These are phyloP conservation scores for Sebastes elongatus DNA, from an alignment of 2,797 vertebrate species.

Conservation along the genomic window DNA sequence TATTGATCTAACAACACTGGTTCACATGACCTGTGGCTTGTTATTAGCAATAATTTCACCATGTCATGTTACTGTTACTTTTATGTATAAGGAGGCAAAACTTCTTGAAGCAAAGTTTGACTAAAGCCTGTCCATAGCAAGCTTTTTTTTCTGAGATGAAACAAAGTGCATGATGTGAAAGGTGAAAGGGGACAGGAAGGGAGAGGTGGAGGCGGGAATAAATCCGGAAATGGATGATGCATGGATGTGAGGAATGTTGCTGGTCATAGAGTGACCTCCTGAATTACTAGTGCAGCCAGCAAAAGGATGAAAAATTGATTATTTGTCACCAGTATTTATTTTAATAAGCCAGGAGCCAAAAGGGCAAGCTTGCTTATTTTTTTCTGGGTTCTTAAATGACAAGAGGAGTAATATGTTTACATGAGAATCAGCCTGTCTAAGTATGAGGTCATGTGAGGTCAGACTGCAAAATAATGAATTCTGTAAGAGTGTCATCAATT, in stretches of 20 bases:
- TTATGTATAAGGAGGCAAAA: neutral
- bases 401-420: neutral
- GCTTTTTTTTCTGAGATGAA: neutral
- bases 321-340: neutral
- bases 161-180: slow-evolving; percentile 30
- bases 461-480: neutral
- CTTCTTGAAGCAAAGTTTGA: neutral
- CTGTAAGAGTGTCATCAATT: neutral
- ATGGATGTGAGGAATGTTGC: slow-evolving; percentile 50
- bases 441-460: neutral
- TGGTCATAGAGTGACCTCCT: slow-evolving; percentile 16
- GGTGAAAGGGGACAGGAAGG: slow-evolving; percentile 53
- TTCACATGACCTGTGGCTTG: neutral
- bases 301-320: neutral
- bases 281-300: slow-evolving; percentile 3
- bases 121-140: neutral
- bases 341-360: neutral
- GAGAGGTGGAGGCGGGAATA: slow-evolving; percentile 43
- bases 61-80: neutral
- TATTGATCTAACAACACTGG: neutral
- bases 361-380: neutral
- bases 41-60: neutral
- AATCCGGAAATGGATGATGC: slow-evolving; percentile 46
- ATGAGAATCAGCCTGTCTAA: neutral
- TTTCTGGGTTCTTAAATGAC: neutral